Evolutionary conservation across 1,140 invertebrate genomes (phyloP), one percentile per base, ranked within the genome.

Genomic region (Drosophila varians): DNA sequence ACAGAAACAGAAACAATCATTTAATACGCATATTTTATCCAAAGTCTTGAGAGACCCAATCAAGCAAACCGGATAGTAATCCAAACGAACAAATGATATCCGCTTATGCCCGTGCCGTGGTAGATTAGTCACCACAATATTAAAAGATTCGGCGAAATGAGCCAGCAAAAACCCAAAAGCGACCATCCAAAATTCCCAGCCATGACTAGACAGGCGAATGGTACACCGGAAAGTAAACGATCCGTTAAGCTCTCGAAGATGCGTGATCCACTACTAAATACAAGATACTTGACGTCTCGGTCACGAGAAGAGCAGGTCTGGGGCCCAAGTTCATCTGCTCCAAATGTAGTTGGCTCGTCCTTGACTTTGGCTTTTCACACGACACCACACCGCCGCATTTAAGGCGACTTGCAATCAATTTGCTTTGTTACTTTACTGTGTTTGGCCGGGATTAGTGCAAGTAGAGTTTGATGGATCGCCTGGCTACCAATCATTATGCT

Each of bases 61-160:
- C 49, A 65, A 51, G 26, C 48, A 72, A 83, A 84, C 79, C 79
- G 79, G 79, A 79, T 86, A 83, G 74, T 65, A 75, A 58, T 31
- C 36, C 40, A 71, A 64, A 46, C 57, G n/a, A 77, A 65, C 54
- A 58, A 72, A 77, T 66, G 38, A 74, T 74, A 83, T 83, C 78
- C 70, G 78, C 78, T 83, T 83, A 61, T 42, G 55, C 28, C 23
- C 48, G 45, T 46, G 48, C 23, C 48, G 45, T 46, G 48, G 6
- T 58, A 48, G 18, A 69, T 83, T 77, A 84, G 78, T 83, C 78
- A 83, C 42, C 55, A 25, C 42, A 51, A 57, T 77, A 83, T 70
- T 65, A 61, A 74, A 53, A 71, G 53, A 72, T 58, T 57, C 48
- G 47, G 60, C 25, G 53, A 31, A 78, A 36, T 45, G 21, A 74